These are phyloP conservation scores for Vulpes lagopus DNA, from an alignment of 2,113 vertebrate genomes.

Conservation along the genomic window DNA sequence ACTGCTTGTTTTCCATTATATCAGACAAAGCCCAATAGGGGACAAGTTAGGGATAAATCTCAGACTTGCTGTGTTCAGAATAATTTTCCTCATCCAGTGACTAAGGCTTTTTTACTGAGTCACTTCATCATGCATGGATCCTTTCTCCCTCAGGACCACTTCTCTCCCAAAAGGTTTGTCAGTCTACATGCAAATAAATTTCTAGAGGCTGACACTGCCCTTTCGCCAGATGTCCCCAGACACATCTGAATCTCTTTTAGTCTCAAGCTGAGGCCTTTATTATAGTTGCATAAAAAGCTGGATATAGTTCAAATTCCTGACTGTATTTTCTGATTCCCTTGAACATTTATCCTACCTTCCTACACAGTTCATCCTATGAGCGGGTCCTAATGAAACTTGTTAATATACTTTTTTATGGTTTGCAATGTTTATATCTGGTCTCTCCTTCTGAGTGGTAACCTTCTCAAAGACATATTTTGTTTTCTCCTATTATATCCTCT, in stretches of 20 bases:
- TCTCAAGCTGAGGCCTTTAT: constrained; percentile 18
- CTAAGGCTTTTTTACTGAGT: constrained; percentile 52
- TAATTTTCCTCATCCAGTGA: constrained; percentile 31
- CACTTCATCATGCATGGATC: neutral
- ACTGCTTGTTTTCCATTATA: neutral
- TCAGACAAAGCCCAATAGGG: neutral
- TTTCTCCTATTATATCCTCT: neutral
- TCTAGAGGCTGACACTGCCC: constrained; percentile 52
- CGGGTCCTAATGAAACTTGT: neutral
- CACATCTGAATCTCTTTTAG: constrained; percentile 58
- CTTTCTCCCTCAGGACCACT: neutral
- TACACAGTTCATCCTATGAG: neutral
- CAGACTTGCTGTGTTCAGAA: neutral
- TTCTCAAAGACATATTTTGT: neutral
- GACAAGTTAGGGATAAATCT: neutral
- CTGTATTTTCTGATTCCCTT: neutral
- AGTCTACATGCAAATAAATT: neutral
- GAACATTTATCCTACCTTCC: neutral
- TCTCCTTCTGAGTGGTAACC: neutral
- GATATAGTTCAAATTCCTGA: constrained; percentile 27
- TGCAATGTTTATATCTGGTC: neutral
- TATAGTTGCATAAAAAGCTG: constrained; percentile 21
- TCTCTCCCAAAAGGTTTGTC: neutral
- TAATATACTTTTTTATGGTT: neutral
- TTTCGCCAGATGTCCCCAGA: constrained; percentile 55